A percentile compares a stretch with the other conserved stretches of the same genome.
phyloP scores from a whole-genome alignment of 1,140 invertebrate species.

The Drosophila suzukii region DNA sequence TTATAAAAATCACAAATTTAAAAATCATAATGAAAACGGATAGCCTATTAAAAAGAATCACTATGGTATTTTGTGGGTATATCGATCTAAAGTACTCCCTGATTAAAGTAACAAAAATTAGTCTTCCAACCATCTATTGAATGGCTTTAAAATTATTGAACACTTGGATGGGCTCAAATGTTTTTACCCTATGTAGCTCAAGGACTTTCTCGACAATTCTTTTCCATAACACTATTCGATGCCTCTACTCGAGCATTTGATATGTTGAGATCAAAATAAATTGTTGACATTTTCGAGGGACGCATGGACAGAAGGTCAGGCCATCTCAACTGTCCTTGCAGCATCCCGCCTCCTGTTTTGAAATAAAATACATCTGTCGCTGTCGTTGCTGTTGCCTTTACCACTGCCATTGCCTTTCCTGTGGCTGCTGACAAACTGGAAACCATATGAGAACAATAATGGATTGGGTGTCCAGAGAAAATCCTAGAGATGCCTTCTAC shows the following conservation, averaged over 20 bases:
- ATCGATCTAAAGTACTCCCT: too few relatives aligned
- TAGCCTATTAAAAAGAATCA: too few relatives aligned
- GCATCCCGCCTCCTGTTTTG: conserved; percentile 36
- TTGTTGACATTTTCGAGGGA: conserved; percentile 55
- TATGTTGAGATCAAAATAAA: conserved; percentile 57
- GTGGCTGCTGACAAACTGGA: conserved; percentile 67
- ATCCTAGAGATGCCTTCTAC: conserved; percentile 41
- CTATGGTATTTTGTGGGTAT: too few relatives aligned
- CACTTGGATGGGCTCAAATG: too few relatives aligned
- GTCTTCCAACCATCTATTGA: too few relatives aligned
- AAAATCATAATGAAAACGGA: too few relatives aligned
- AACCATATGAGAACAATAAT: conserved; percentile 82
- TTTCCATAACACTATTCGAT: conserved; percentile 28
- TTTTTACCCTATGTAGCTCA: not conserved
- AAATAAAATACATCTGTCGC: conserved; percentile 66
- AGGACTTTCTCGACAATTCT: conserved; percentile 3
- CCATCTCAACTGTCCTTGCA: conserved; percentile 20
- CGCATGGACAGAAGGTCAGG: conserved; percentile 4
- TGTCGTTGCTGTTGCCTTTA: conserved; percentile 19
- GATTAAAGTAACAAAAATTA: too few relatives aligned
- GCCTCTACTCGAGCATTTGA: conserved; percentile 57
- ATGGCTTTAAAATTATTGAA: too few relatives aligned
- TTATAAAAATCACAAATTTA: too few relatives aligned
- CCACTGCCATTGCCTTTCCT: not conserved
- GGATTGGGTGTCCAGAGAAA: conserved; percentile 44